Percentiles rank a stretch among this genome's conserved stretches.
Conservation (phyloP, 2,888 invertebrate genomes). For the Colostygia pectinataria region DNA sequence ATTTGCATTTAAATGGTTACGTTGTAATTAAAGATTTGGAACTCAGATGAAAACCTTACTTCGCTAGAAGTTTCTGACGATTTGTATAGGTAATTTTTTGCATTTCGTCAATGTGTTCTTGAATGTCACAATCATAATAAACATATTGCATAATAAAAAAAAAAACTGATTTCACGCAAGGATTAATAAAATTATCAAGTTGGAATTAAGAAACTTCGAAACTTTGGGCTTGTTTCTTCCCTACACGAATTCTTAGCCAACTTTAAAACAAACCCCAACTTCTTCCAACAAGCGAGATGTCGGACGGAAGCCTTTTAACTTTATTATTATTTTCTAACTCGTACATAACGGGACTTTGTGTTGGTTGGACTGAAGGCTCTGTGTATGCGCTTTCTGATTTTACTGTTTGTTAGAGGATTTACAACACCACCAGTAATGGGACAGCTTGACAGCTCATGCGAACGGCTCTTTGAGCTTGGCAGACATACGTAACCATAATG, state of each 20-base stretch:
- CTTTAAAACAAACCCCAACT: slow-evolving; percentile 3
- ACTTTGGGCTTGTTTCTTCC: slow-evolving; percentile 14
- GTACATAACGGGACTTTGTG: slow-evolving; percentile 7
- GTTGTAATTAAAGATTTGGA: too few species aligned
- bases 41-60: too few species aligned
- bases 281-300: slow-evolving; percentile 12
- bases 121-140: background rate
- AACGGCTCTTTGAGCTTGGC: background rate
- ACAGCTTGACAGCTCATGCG: background rate
- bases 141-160: too few species aligned
- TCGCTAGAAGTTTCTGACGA: background rate
- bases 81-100: slow-evolving; percentile 6
- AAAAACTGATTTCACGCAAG: slow-evolving; percentile 4
- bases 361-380: slow-evolving; percentile 1
- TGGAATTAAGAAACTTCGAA: slow-evolving; percentile 8
- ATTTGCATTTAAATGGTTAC: slow-evolving; percentile 11
- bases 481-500: background rate
- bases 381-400: slow-evolving; percentile 5
- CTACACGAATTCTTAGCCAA: background rate
- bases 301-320: slow-evolving; percentile 15
- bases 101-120: slow-evolving; percentile 1
- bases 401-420: slow-evolving; percentile 1
- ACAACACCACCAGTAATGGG: slow-evolving; percentile 1
- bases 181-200: slow-evolving; percentile 7
- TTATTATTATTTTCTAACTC: slow-evolving; percentile 4